Evolutionary conservation across 1,140 invertebrate genomes (phyloP).

Genomic region (Homalodisca vitripennis): DNA sequence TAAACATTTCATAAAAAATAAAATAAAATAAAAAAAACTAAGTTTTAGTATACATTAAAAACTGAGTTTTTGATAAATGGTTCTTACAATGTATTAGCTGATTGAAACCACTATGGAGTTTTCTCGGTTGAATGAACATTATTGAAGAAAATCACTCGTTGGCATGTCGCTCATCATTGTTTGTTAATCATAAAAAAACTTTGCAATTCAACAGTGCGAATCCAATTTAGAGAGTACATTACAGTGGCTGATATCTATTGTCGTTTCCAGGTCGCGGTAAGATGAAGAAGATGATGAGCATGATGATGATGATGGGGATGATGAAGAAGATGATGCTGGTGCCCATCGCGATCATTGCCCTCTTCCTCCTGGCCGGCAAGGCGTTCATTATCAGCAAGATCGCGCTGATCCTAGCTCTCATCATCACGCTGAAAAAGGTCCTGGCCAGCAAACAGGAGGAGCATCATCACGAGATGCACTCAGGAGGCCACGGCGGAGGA

Average conservation of each 20-base stretch:
- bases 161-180: too few species aligned
- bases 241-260: conserved; percentile 3
- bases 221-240: too few species aligned
- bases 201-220: too few species aligned
- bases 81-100: too few species aligned
- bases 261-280: conserved; percentile 43
- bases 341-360: conserved; percentile 68
- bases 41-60: too few species aligned
- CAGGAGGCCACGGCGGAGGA: conserved; percentile 47
- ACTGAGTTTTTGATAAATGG: too few species aligned
- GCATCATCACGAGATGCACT: conserved; percentile 51
- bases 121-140: too few species aligned
- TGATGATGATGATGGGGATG: conserved; percentile 60
- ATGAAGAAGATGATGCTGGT: conserved; percentile 67
- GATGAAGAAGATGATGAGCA: conserved; percentile 58
- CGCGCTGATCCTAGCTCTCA: conserved; percentile 71
- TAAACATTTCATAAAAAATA: too few species aligned
- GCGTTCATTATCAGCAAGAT: conserved; percentile 72
- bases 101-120: too few species aligned
- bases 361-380: conserved; percentile 71
- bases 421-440: conserved; percentile 75
- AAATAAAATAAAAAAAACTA: too few species aligned
- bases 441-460: conserved; percentile 48
- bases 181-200: too few species aligned
- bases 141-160: too few species aligned